Evolutionary conservation across 1,140 invertebrate species (phyloP).

Genomic region (Helicoverpa armigera): DNA sequence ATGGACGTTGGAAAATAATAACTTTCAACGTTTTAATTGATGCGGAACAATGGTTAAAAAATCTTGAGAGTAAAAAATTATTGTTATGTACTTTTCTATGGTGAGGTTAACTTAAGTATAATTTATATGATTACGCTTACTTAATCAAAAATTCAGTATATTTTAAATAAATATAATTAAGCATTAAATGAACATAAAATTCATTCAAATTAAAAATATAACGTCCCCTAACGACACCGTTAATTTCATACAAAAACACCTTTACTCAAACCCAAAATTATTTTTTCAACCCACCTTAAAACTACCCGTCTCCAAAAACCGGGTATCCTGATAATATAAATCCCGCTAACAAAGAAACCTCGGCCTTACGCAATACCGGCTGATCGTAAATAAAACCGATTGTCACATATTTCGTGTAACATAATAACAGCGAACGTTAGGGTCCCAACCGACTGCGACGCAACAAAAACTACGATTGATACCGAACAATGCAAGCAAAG

Average conservation of each 20-base stretch:
- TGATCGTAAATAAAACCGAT: slow-evolving; percentile 35
- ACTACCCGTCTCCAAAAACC: slow-evolving; percentile 10
- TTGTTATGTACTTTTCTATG: neutral
- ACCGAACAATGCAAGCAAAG: slow-evolving; percentile 3
- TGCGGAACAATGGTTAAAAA: neutral
- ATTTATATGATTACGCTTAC: too few species aligned
- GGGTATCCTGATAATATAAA: slow-evolving; percentile 17
- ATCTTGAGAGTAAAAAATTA: neutral
- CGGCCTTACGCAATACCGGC: slow-evolving; percentile 31
- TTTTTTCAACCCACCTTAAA: neutral
- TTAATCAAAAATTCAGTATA: too few species aligned
- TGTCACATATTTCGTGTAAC: slow-evolving; percentile 32
- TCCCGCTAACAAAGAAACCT: slow-evolving; percentile 15
- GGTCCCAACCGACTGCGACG: slow-evolving; percentile 4
- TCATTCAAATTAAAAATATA: too few species aligned
- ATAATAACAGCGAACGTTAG: slow-evolving; percentile 31
- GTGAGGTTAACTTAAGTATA: neutral
- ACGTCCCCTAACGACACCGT: too few species aligned
- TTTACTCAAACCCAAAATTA: neutral
- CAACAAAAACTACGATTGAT: slow-evolving; percentile 43
- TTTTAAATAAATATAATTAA: too few species aligned
- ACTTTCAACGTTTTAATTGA: slow-evolving; percentile 14
- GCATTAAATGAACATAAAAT: too few species aligned
- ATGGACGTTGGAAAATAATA: slow-evolving; percentile 13
- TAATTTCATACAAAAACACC: too few species aligned